Evolutionary conservation across 2,888 invertebrate species (phyloP).

Genomic region (Lycocerus yunnanus): DNA sequence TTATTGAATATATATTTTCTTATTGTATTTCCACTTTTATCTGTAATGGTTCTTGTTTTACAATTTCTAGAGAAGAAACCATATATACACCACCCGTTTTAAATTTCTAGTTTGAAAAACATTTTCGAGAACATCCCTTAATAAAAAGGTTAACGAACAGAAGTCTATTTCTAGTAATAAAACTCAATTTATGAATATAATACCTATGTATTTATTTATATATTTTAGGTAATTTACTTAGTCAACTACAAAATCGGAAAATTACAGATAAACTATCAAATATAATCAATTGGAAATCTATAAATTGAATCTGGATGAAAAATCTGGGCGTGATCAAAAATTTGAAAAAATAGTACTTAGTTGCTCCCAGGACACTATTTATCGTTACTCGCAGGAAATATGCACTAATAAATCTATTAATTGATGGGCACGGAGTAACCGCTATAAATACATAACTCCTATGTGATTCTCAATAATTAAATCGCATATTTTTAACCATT

Average conservation of each 20-base stretch:
- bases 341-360: background rate
- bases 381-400: constrained; percentile 3
- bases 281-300: background rate
- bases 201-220: background rate
- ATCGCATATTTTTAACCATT: background rate
- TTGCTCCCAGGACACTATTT: constrained; percentile 3
- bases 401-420: constrained; percentile 11
- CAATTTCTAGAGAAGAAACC: background rate
- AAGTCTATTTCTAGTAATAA: too few relatives aligned
- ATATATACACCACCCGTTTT: too few relatives aligned
- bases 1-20: background rate
- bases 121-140: background rate
- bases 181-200: too few relatives aligned
- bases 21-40: background rate
- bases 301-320: background rate
- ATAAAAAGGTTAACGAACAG: background rate
- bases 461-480: background rate
- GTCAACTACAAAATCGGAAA: background rate
- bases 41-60: background rate
- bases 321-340: background rate
- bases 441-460: constrained; percentile 3
- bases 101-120: too few relatives aligned
- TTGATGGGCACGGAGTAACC: background rate
- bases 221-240: background rate
- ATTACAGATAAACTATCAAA: background rate